Base-by-base conservation (phyloP, 2,113 vertebrate species). In the Oryzias javanicus region DNA sequence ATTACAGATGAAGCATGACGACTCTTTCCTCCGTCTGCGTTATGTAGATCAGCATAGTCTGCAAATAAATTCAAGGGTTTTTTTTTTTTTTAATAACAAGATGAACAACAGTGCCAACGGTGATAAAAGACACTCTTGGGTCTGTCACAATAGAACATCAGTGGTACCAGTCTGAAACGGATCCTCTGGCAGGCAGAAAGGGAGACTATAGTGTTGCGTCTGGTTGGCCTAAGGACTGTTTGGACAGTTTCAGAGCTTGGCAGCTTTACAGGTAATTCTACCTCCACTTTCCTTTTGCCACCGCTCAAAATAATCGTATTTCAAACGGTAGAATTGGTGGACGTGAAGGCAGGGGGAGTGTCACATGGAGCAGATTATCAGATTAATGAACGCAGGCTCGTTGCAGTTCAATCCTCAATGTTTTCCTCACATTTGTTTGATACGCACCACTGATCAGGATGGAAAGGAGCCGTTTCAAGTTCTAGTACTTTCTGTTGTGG, bases 291-390 rank as follows among this genome's bases (percentile, higher is more conserved):
- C 41, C 2, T 29, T 59, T 29, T 35, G 49, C 16, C 45, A 18
- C 45, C n/a, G 45, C 17, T 49, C 42, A 44, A 47, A 76, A 80
- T 72, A 74, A 82, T 76, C 13, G 12, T 49, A 75, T 70, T 73
- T 67, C 68, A 40, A 64, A 55, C 64, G 64, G 60, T 56, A 60
- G 63, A 75, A 77, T 55, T 41, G 54, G 35, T 22, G 51, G 42
- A 45, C 44, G 59, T 13, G 6, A 72, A 50, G 46, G 56, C 66
- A 55, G 52, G 53, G 60, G 53, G 47, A 70, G 59, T 45, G 59
- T 80, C 76, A 86, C 72, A 74, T 83, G 80, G 69, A 80, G 70
- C 58, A 81, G 67, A 83, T 83, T 85, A 83, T 46, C 68, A 80
- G 55, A 83, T 81, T 64, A 63, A 79, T 69, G 18, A 40, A 81